Evolutionary conservation across 2,888 invertebrate genomes (phyloP).

Genomic region (Nymphalis polychloros): DNA sequence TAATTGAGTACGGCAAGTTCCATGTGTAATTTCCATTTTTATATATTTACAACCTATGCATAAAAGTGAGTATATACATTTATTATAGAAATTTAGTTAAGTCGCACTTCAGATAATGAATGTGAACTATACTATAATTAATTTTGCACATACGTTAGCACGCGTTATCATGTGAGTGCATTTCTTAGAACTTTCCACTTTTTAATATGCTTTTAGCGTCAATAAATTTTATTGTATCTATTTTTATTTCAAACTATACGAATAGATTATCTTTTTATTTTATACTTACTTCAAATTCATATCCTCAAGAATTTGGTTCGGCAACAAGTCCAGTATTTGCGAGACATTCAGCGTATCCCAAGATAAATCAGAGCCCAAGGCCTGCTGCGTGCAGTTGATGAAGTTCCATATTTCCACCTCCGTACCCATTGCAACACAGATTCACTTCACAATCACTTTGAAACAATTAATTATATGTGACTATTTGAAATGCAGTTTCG

Average conservation of each 20-base stretch:
- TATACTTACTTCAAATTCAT: conserved; percentile 71
- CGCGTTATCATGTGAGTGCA: not conserved
- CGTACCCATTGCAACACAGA: conserved; percentile 62
- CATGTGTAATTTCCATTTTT: too few relatives aligned
- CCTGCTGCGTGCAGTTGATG: conserved; percentile 74
- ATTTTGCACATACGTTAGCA: not conserved
- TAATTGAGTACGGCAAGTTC: too few relatives aligned
- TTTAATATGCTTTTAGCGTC: not conserved
- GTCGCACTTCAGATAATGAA: not conserved
- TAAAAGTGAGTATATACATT: not conserved
- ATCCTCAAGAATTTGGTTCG: conserved; percentile 65
- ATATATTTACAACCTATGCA: not conserved
- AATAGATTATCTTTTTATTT: not conserved
- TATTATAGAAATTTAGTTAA: not conserved
- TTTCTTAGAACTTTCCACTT: not conserved
- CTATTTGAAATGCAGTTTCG: not conserved
- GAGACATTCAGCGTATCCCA: conserved; percentile 70
- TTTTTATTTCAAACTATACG: not conserved
- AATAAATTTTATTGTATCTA: too few relatives aligned
- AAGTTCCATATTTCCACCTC: conserved; percentile 70
- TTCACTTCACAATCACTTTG: conserved; percentile 22
- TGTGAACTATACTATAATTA: conserved; percentile 1
- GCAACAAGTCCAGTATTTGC: conserved; percentile 67
- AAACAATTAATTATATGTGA: conserved; percentile 9
- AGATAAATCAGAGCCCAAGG: conserved; percentile 59